Conservation (phyloP, 1,140 invertebrate genomes). For the Dermatophagoides farinae region DNA sequence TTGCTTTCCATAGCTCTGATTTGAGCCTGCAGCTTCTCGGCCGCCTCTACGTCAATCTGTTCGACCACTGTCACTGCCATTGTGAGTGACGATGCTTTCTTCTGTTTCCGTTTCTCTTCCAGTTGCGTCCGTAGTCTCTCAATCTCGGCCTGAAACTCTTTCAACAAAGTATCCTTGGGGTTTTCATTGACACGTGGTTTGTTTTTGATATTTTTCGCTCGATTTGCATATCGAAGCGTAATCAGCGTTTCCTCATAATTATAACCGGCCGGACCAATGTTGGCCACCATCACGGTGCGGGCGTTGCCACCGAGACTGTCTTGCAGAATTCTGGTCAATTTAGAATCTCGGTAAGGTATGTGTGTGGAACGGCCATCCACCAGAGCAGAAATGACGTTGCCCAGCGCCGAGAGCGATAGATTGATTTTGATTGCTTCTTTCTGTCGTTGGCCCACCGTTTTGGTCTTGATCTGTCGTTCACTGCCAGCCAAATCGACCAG, state of each 20-base stretch:
- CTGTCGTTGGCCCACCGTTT: constrained; percentile 63
- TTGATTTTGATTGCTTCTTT: constrained; percentile 92
- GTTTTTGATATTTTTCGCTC: constrained; percentile 89
- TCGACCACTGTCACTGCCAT: neutral
- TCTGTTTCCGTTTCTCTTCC: constrained; percentile 22
- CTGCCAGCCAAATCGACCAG: constrained; percentile 58
- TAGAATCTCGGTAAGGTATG: constrained; percentile 50
- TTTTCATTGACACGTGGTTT: constrained; percentile 87
- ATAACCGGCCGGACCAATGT: constrained; percentile 81
- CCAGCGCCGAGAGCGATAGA: constrained; percentile 71
- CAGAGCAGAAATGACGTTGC: constrained; percentile 82
- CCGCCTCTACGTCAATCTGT: constrained; percentile 8
- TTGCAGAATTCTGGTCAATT: constrained; percentile 72
- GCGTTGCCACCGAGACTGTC: constrained; percentile 53
- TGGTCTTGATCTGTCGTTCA: constrained; percentile 77
- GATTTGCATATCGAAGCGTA: constrained; percentile 67
- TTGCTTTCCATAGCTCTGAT: constrained; percentile 55
- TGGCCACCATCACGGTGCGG: constrained; percentile 90
- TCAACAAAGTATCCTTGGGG: constrained; percentile 68
- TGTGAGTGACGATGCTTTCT: neutral
- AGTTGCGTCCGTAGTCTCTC: constrained; percentile 29
- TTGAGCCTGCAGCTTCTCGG: constrained; percentile 11
- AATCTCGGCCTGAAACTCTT: constrained; percentile 71
- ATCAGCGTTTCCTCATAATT: constrained; percentile 89
- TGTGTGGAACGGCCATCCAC: constrained; percentile 55